These are phyloP conservation scores for Amazona ochrocephala DNA, from an alignment of 2,797 vertebrate species.

Conservation along the genomic window DNA sequence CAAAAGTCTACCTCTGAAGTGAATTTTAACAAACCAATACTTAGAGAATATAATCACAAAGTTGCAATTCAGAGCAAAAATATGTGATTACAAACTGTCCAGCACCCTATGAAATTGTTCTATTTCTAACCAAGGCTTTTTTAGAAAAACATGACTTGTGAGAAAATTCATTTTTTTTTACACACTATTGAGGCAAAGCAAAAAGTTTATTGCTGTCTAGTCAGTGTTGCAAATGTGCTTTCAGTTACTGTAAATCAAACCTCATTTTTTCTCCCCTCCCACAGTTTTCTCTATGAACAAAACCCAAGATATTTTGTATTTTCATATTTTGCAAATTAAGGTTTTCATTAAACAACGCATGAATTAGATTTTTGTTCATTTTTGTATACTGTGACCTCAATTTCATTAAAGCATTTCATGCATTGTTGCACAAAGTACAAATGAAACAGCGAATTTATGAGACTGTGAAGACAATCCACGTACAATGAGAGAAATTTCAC, in stretches of 20 bases:
- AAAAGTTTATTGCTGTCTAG: background rate
- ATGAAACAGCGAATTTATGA: background rate
- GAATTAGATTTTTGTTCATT: background rate
- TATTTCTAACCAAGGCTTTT: background rate
- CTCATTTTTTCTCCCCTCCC: background rate
- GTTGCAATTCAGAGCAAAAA: background rate
- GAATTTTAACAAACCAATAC: background rate
- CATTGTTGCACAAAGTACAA: background rate
- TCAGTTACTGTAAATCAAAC: background rate
- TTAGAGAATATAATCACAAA: background rate
- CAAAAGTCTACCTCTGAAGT: background rate
- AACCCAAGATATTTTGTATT: rapidly evolving
- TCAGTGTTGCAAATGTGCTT: background rate
- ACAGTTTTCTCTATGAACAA: background rate
- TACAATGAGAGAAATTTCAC: background rate
- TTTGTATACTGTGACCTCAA: background rate
- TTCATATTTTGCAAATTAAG: background rate
- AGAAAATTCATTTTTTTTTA: background rate
- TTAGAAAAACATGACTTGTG: background rate
- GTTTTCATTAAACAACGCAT: background rate
- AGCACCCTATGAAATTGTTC: background rate
- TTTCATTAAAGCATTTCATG: background rate
- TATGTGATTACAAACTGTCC: background rate
- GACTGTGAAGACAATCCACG: background rate
- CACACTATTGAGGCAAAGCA: background rate